Evolutionary conservation across 35 echinoderm and acorn worm genomes (phyloP), one percentile per base, ranked within the genome.

Genomic region (Anneissia japonica): DNA sequence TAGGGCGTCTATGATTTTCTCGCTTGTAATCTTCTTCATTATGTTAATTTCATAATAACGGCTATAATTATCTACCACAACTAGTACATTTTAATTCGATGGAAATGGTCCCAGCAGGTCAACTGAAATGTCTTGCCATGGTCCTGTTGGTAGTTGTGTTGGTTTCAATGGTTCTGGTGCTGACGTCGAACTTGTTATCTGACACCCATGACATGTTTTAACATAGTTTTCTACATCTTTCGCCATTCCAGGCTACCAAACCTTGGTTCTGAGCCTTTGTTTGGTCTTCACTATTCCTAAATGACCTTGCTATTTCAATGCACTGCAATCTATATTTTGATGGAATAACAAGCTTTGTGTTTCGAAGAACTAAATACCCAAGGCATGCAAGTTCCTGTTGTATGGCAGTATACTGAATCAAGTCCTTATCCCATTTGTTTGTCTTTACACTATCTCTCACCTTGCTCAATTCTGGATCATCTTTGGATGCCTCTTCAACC

Each of bases 161-260:
- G 81, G 75, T 28, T 39, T 79, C 17, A 89, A 36, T 9, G 86
- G 91, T 85, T 93, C 91, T 81, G 82, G 86, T 26, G 84, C 75
- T 19, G 86, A 81, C 36, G 41, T 84, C 9, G 86, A 85, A 33
- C 92, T 82, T 74, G 72, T 41, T 11, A 93, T 35, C 64, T 90
- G 87, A 72, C 92, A 93, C 21, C 87, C 83, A 84, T 92, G 91
- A 79, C 88, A 90, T 74, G 76, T 89, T 51, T 14, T 37, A 31
- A 85, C 82, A 76, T 41, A 90, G 28, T 85, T 85, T 46, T 89
- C 87, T 36, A 90, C 84, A 46, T 93, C 51, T 39, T 90, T 86
- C 21, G 89, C 92, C 56, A 93, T 85, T 23, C 38, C 36, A 86
- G 92, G 92, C 92, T 83, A 90, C 91, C 87, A 93, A 33, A 93